phyloP scores from a whole-genome alignment of 2,888 invertebrate species.

The Ochropacha duplaris region DNA sequence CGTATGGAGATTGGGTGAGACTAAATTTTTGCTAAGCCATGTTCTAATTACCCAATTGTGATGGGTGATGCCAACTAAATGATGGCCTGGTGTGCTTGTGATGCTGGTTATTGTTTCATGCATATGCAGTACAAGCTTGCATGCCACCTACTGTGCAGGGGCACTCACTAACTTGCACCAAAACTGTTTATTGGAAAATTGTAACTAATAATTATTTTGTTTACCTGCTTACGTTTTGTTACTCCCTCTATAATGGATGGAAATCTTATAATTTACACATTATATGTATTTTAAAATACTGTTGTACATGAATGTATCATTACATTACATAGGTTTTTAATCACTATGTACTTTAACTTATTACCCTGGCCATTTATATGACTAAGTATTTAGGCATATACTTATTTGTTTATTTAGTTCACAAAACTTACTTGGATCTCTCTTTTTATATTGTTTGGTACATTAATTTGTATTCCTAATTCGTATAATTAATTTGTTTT shows the following conservation, averaged over 20 bases:
- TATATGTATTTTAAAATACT: not conserved
- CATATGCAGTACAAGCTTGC: not conserved
- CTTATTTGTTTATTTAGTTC: not conserved
- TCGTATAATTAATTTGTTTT: not conserved
- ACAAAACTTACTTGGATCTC: not conserved
- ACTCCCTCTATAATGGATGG: not conserved
- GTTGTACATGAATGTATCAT: conserved; percentile 11
- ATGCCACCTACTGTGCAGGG: not conserved
- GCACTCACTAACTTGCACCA: not conserved
- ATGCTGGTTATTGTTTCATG: not conserved
- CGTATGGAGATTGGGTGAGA: conserved; percentile 26
- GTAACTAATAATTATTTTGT: not conserved
- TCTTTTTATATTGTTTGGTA: not conserved
- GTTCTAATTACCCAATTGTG: conserved; percentile 21
- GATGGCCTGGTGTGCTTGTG: not conserved
- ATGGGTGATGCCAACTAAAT: conserved; percentile 20
- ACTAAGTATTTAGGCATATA: not conserved
- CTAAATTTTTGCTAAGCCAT: conserved; percentile 24
- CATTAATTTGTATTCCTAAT: not conserved
- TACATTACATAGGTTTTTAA: conserved; percentile 12
- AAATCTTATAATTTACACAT: not conserved
- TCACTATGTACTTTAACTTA: conserved; percentile 8
- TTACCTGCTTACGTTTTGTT: not conserved
- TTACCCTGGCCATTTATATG: not conserved
- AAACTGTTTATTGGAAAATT: not conserved